Evolutionary conservation across 2,113 vertebrate species (phyloP), one percentile per base, ranked within the genome.

Genomic region (Fukomys damarensis): DNA sequence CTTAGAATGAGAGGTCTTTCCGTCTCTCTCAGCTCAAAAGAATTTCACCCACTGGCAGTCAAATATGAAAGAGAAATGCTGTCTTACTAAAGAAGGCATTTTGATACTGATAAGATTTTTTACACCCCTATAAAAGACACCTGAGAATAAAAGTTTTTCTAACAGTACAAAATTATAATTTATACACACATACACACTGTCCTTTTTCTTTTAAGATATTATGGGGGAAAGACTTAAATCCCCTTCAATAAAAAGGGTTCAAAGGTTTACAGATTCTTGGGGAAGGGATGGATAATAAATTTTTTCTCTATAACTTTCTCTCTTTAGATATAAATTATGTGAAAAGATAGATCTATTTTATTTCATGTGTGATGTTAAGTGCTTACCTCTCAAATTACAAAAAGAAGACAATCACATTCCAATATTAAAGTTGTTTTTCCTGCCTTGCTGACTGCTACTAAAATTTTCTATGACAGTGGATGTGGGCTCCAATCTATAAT

Each of bases 21-120:
- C 59, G n/a, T 79, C 22, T 93, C 49, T 79, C 74, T 93, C n/a
- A 58, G 56, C 91, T 96, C 83, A 95, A 79, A 98, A 95, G 20
- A 97, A 96, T 93, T 61, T 80, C 14, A 94, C 0, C 8, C 17
- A 84, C 0, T 70, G 76, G n/a, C 20, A 94, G 70, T 87, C 63
- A 93, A 97, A 96, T 19, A 85, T 66, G 80, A 96, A 97, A 93
- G 83, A 66, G n/a, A 96, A 91, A 94, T 24, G 41, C 16, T 82
- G 17, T 89, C 85, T 65, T 79, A 59, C 38, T 80, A 54, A 96
- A 95, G 30, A 94, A 79, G 81, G 43, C 0, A n/a, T 98, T 92
- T 88, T 38, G 92, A 59, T 90, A 43, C 4, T 49, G 54, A 61
- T 41, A 38, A 32, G 13, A 49, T 89, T 90, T 93, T 77, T 93